Evolutionary conservation across 2,888 invertebrate species (phyloP), one percentile per base, ranked within the genome.

Genomic region (Ormyrus thymus): DNA sequence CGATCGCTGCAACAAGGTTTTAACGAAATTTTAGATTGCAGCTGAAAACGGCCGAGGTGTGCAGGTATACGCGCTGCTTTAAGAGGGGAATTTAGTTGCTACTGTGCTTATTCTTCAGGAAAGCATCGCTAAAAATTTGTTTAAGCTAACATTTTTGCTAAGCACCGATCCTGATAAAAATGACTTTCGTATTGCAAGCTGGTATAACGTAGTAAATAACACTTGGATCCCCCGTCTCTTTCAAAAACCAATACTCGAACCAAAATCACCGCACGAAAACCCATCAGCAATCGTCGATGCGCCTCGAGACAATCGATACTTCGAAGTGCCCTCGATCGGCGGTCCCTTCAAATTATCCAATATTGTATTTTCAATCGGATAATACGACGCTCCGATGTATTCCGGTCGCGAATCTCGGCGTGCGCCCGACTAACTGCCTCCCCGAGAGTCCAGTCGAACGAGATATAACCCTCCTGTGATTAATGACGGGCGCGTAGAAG

Each of bases 321-420:
- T 3, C 29, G 45, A 46, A 7, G 10, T 10, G 45, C 62, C 7
- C 55, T 65, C 56, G 7, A 6, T 65, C 68, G 15, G 29, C 29
- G 29, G 48, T 62, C 55, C 58, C 48, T 64, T 76, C 64, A 15
- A 72, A 77, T 77, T 72, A 77, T 77, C 59, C 66, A 59, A 66
- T 72, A 77, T 66, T 77, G 66, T 48, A 61, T 53, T 66, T 70
- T 77, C 72, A 66, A 77, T 72, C 72, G 77, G 72, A 72, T 72
- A 77, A 66, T 71, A 29, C 61, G 46, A 45, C 10, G 48, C 53
- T 56, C 50, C 65, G 50, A 74, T 74, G 29, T 29, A 58, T 65
- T 71, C 45, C 61, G 53, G 29, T 71, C 45, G 56, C 56, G 73
- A 73, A 65, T 56, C 64, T 45, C 43, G 71, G 62, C 62, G 29